These are phyloP conservation scores for Scatophagus argus DNA, from an alignment of 2,113 vertebrate species.

Conservation along the genomic window DNA sequence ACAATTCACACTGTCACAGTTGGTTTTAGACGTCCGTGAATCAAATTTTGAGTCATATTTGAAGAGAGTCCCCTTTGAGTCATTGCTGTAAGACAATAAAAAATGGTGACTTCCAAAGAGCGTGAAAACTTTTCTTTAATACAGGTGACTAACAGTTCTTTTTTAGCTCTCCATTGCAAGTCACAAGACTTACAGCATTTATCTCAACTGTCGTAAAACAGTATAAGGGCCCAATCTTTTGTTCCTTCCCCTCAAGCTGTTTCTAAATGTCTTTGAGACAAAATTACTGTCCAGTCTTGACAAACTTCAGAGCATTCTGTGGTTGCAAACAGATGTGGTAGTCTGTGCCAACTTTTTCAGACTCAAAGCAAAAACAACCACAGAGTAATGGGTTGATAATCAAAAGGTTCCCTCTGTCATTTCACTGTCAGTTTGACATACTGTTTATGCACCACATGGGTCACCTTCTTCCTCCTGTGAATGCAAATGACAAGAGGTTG, in stretches of 20 bases:
- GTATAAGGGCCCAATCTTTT: background rate
- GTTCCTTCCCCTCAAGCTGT: slow-evolving; percentile 4
- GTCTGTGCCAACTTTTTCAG: slow-evolving; percentile 44
- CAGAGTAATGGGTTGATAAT: slow-evolving; percentile 60
- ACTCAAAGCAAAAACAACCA: slow-evolving; percentile 41
- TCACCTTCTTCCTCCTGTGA: slow-evolving; percentile 33
- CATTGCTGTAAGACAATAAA: background rate
- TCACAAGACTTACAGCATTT: slow-evolving; percentile 6
- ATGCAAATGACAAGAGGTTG: slow-evolving; percentile 52
- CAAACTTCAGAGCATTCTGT: slow-evolving; percentile 54
- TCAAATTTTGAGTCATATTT: background rate
- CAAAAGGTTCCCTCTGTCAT: slow-evolving; percentile 60
- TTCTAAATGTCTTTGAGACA: slow-evolving; percentile 31
- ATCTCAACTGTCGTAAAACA: slow-evolving; percentile 7
- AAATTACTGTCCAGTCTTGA: slow-evolving; percentile 41
- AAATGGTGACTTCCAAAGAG: background rate
- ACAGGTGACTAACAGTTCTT: background rate
- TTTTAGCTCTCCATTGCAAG: background rate
- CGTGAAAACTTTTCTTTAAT: background rate
- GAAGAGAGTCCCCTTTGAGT: background rate
- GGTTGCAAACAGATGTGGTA: slow-evolving; percentile 68
- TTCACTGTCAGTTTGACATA: slow-evolving; percentile 51
- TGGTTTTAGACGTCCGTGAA: too few relatives aligned
- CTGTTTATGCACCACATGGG: slow-evolving; percentile 40
- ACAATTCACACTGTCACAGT: too few relatives aligned